A percentile compares a stretch with the other conserved stretches of the same genome.
phyloP scores from a whole-genome alignment of 2,113 vertebrate genomes.

The Hyaena hyaena region DNA sequence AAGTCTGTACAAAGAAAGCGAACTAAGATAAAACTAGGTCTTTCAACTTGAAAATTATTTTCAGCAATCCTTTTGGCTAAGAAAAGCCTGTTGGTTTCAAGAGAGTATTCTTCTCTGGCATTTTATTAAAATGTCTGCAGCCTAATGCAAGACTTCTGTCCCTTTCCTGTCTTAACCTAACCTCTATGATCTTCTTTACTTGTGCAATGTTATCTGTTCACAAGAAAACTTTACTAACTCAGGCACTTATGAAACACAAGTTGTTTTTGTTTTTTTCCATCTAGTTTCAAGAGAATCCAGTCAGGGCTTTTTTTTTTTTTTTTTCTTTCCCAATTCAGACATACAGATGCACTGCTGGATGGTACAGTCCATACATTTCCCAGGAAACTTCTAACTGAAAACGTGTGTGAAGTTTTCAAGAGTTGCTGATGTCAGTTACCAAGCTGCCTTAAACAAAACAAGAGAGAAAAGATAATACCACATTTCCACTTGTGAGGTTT shows the following conservation, averaged over 20 bases:
- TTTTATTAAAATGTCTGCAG: conserved; percentile 49
- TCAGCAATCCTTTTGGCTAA: conserved; percentile 72
- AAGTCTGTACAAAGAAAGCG: conserved; percentile 83
- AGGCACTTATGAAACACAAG: conserved; percentile 84
- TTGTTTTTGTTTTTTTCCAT: neutral
- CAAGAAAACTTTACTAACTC: conserved; percentile 77
- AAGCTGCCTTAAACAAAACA: conserved; percentile 61
- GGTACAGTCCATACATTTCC: conserved; percentile 49
- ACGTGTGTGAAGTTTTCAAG: conserved; percentile 11
- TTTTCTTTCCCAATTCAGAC: conserved; percentile 45
- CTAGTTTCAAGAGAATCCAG: conserved; percentile 59
- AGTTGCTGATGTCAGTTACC: conserved; percentile 64
- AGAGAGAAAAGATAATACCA: neutral
- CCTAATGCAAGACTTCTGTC: neutral
- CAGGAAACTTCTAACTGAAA: conserved; percentile 57
- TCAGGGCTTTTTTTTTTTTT: neutral
- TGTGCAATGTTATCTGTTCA: conserved; percentile 79
- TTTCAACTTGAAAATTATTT: conserved; percentile 75
- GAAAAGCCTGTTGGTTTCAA: conserved; percentile 42
- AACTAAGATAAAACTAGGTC: conserved; percentile 72
- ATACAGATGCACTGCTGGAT: conserved; percentile 65
- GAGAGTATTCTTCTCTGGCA: neutral
- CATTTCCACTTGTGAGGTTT: neutral
- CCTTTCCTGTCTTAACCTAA: conserved; percentile 54
- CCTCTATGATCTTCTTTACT: conserved; percentile 16